Evolutionary conservation across 2,888 invertebrate species (phyloP).

Genomic region (Yponomeuta plumbellus): DNA sequence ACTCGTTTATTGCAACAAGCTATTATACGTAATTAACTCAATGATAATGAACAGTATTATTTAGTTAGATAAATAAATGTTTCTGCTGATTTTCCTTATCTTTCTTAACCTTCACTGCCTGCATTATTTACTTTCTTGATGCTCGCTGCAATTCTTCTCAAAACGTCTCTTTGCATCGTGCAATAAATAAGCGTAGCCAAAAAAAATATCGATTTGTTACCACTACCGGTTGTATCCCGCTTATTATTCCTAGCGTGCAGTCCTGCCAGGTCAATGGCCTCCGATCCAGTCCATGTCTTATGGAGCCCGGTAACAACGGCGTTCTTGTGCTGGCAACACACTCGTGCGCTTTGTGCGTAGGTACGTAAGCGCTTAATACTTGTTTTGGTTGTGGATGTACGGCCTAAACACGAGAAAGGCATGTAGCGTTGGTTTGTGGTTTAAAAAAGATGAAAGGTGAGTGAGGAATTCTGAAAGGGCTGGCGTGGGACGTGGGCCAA

Average conservation of each 20-base stretch:
- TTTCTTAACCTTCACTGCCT: neutral
- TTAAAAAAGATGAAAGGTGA: no score
- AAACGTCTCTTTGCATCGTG: neutral
- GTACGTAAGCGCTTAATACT: neutral
- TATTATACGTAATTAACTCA: neutral
- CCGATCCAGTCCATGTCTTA: constrained; percentile 69
- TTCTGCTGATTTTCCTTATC: neutral
- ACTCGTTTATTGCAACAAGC: no score
- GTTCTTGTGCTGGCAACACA: constrained; percentile 33
- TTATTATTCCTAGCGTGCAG: constrained; percentile 64
- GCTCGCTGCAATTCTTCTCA: neutral
- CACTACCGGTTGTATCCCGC: constrained; percentile 24
- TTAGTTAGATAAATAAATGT: neutral
- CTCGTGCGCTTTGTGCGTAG: neutral
- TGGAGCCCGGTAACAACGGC: constrained; percentile 50
- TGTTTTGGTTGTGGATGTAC: no score
- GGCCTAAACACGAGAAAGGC: no score
- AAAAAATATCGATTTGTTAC: neutral
- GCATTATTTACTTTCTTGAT: neutral
- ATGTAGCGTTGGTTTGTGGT: no score
- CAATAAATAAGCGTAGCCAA: neutral
- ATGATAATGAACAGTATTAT: neutral
- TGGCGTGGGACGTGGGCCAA: no score
- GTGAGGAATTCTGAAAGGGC: no score
- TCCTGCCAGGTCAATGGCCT: constrained; percentile 69